phyloP scores from a whole-genome alignment of 2,888 invertebrate species.

The Caprella mutica region DNA sequence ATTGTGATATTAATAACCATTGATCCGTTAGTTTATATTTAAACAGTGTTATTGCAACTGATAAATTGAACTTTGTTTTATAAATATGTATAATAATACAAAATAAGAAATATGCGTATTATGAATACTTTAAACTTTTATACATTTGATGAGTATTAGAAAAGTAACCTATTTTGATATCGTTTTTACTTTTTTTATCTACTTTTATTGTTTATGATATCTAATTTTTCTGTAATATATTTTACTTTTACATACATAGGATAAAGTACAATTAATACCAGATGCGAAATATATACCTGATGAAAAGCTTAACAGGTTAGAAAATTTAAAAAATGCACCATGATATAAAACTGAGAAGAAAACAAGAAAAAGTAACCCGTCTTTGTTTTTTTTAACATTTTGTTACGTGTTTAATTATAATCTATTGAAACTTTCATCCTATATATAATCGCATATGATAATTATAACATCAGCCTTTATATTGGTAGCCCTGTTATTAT shows the following conservation, averaged over 20 bases:
- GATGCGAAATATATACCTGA: neutral
- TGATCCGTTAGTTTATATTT: neutral
- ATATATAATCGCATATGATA: too few species aligned
- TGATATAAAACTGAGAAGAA: neutral
- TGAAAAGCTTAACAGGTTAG: too few species aligned
- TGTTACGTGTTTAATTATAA: too few species aligned
- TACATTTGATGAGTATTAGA: neutral
- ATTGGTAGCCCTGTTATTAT: too few species aligned
- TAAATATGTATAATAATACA: conserved; percentile 7
- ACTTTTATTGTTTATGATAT: neutral
- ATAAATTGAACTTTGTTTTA: neutral
- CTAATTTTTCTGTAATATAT: neutral
- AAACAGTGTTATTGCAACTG: neutral
- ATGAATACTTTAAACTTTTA: conserved; percentile 3
- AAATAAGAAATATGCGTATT: neutral
- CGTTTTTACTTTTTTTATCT: neutral
- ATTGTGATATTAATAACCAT: neutral
- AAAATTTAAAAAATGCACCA: neutral
- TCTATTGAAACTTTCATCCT: too few species aligned
- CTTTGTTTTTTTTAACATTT: neutral
- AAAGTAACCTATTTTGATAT: neutral
- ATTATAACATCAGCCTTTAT: too few species aligned
- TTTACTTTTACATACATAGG: neutral
- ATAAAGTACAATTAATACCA: neutral
- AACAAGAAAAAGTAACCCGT: neutral